Base-by-base conservation (phyloP, 2,113 vertebrate species). In the Azemiops feae region DNA sequence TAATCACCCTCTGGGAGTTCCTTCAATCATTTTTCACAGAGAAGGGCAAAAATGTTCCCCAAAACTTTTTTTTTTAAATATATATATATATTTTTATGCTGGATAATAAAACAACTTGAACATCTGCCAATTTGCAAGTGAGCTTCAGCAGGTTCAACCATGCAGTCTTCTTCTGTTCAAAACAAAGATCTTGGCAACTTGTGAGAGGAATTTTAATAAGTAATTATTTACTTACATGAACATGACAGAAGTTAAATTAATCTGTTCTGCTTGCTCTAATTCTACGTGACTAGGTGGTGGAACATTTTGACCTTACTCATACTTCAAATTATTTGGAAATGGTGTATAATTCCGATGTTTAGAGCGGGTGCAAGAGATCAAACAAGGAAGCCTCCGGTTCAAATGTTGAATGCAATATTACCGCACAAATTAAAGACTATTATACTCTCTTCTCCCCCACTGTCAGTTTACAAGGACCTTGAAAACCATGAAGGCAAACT, bases 51-150 rank as follows among this genome's bases (percentile, higher is more conserved):
- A 96, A 88, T 74, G 8, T 86, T 86, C 94, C 93, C 88, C 94
- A 94, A 95, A 96, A 96, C 89, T 92, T 96, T 92, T 94, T 93
- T 25, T 12, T 10, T 92, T 85, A 92, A 93, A 94, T 7, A 23
- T 50, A 12, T 12, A 12, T 53, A 23, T 92, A 55, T 92, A 94
- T 96, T 7, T 94, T 74, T 89, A 95, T 91, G 57, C 88, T 96
- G 96, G 95, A 96, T 88, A 96, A 94, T 96, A 94, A 92, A 97
- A 93, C 45, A 92, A 69, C 69, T 47, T 93, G 92, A 97, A 95
- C 96, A 96, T 96, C 95, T 97, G 94, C 90, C 93, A 81, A 96
- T 89, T 94, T 95, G 95, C 94, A 93, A 92, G 88, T 94, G 93
- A 94, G 88, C 93, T 95, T 85, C 55, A 89, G n/a, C 34, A 39